Percentiles rank a stretch among this genome's conserved stretches.
Conservation (phyloP, 2,888 invertebrate genomes). For the Pecten maximus region DNA sequence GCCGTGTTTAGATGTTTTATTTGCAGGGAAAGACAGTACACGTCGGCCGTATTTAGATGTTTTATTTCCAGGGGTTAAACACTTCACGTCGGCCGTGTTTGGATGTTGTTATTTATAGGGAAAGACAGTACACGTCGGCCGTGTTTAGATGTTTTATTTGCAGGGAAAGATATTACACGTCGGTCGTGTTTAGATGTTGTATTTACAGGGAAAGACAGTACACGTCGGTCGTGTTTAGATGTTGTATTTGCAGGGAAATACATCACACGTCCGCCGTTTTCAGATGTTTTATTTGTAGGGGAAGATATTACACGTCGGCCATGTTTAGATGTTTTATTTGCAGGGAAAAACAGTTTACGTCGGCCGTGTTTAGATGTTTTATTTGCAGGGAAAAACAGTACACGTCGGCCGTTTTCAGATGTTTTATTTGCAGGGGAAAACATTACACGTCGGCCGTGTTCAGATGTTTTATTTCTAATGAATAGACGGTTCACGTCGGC, state of each 20-base stretch:
- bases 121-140: too few species aligned
- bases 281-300: neutral
- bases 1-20: too few species aligned
- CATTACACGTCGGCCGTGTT: neutral
- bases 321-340: neutral
- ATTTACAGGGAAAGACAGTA: neutral
- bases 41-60: too few species aligned
- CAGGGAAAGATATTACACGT: neutral
- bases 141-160: too few species aligned
- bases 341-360: neutral
- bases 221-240: neutral
- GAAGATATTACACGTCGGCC: neutral
- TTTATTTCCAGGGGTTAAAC: too few species aligned
- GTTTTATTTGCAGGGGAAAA: neutral
- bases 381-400: neutral
- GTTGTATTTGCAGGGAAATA: neutral
- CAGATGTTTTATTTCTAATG: neutral
- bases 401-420: neutral
- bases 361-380: neutral
- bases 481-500: neutral
- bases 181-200: neutral
- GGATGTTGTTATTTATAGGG: too few species aligned
- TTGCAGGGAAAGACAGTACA: too few species aligned
- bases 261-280: neutral
- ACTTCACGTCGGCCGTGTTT: too few species aligned